phyloP scores from a whole-genome alignment of 2,888 invertebrate genomes.

The Hybos culiciformis region DNA sequence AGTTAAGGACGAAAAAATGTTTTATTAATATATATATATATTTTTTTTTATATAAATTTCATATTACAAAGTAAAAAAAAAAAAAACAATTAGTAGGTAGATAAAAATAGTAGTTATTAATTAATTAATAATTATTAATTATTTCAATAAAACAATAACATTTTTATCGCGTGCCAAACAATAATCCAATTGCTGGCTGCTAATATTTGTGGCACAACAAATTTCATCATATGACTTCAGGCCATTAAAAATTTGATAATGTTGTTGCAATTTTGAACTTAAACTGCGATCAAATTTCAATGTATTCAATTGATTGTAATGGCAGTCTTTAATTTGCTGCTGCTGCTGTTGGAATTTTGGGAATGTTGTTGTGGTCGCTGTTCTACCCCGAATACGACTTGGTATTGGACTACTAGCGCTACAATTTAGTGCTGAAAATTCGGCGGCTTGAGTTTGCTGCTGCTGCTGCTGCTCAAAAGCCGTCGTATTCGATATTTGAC shows the following conservation, averaged over 20 bases:
- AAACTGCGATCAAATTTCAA: too few relatives aligned
- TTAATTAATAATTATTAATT: too few relatives aligned
- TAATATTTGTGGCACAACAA: slow-evolving; percentile 62
- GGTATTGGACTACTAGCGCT: slow-evolving; percentile 16
- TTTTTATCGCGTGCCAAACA: slow-evolving; percentile 63
- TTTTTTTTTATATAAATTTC: too few relatives aligned
- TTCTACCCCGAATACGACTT: slow-evolving; percentile 11
- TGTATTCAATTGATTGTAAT: too few relatives aligned
- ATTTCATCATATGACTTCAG: slow-evolving; percentile 64
- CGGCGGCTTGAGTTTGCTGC: neutral
- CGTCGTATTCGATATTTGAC: slow-evolving; percentile 9
- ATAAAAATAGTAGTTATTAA: too few relatives aligned
- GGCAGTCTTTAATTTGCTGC: neutral
- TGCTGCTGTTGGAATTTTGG: neutral
- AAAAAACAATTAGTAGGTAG: too few relatives aligned
- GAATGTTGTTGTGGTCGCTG: neutral
- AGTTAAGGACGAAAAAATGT: too few relatives aligned
- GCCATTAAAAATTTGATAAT: slow-evolving; percentile 38
- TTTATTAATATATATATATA: too few relatives aligned
- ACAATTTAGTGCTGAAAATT: too few relatives aligned
- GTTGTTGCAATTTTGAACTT: neutral
- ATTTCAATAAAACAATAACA: slow-evolving; percentile 56
- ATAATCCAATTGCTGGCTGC: slow-evolving; percentile 57
- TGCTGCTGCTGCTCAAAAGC: slow-evolving; percentile 10
- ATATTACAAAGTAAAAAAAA: too few relatives aligned